Evolutionary conservation across 2,888 invertebrate species (phyloP), one percentile per base, ranked within the genome.

Genomic region (Chrysodeixis includens): DNA sequence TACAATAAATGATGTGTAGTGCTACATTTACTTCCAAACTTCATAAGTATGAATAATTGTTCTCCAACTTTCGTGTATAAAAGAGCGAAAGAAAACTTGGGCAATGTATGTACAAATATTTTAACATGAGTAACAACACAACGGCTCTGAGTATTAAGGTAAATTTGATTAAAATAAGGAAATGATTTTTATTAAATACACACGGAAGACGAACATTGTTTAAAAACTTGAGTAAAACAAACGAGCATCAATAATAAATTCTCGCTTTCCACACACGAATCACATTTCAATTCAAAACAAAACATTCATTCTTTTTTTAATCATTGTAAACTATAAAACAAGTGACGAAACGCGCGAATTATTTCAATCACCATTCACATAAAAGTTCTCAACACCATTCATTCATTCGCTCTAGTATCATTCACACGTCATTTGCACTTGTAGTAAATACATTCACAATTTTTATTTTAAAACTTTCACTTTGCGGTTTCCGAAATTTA

Each of bases 401-500:
- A 71, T 26, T 18, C 9, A 26, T 56, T 26, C 68, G 61, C 59
- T 74, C 49, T 79, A 64, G 71, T 66, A 62, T 64, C 79, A 75
- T 83, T 86, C 68, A 76, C 80, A 83, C 78, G 73, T 79, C 71
- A 74, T 79, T 74, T 68, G 63, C 74, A 82, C 78, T 66, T 84
- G 79, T 74, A 61, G 62, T 76, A 79, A 82, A 74, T n/a, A 76
- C 78, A 84, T 82, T 84, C 75, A 69, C 63, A 58, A 53, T 66
- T 72, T 66, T 67, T 62, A 62, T 68, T 68, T 80, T 44, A 71
- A 79, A 74, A 82, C 90, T 90, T 90, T 92, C 91, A 84, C 90
- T 86, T 76, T 86, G 90, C 74, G 90, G 90, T 90, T 88, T 86
- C 76, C 73, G 85, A 88, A 88, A 90, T 84, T 86, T 86, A 78